Conservation (phyloP, 2,888 invertebrate species). For the Hecatera dysodea region DNA sequence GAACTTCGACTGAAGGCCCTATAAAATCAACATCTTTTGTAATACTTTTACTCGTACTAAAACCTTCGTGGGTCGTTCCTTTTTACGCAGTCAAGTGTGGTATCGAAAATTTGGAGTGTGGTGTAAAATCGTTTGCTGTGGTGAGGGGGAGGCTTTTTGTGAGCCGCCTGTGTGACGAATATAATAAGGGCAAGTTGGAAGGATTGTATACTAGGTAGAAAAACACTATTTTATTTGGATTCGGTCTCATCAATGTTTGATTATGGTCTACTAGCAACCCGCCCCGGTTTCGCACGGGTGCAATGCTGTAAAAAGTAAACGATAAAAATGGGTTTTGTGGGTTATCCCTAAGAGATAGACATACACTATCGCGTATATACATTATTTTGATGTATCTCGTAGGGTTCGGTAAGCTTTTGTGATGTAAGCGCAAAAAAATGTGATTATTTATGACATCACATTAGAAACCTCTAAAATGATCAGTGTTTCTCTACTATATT, state of each 20-base stretch:
- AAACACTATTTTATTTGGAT: background rate
- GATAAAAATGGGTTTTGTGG: too few relatives aligned
- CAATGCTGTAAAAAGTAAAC: too few relatives aligned
- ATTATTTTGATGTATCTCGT: too few relatives aligned
- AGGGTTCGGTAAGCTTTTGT: too few relatives aligned
- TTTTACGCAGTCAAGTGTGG: constrained; percentile 43
- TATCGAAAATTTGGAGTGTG: constrained; percentile 52
- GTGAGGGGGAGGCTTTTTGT: constrained; percentile 56
- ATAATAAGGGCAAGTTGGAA: constrained; percentile 57
- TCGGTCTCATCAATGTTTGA: background rate
- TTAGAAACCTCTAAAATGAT: too few relatives aligned
- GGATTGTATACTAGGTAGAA: constrained; percentile 15
- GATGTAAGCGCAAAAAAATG: too few relatives aligned
- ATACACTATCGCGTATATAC: too few relatives aligned
- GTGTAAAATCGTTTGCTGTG: constrained; percentile 60
- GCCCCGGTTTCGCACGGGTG: too few relatives aligned
- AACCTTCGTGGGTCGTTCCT: constrained; percentile 18
- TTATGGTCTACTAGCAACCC: too few relatives aligned
- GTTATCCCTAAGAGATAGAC: too few relatives aligned
- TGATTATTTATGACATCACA: too few relatives aligned
- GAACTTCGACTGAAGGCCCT: background rate
- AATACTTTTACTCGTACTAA: constrained; percentile 21
- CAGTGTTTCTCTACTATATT: too few relatives aligned
- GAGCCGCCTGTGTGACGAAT: constrained; percentile 49
- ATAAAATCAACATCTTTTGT: constrained; percentile 34